Percentiles rank a stretch among this genome's conserved stretches.
These are phyloP conservation scores for Diachasma alloeum DNA, from an alignment of 1,140 invertebrate genomes.

Conservation along the genomic window DNA sequence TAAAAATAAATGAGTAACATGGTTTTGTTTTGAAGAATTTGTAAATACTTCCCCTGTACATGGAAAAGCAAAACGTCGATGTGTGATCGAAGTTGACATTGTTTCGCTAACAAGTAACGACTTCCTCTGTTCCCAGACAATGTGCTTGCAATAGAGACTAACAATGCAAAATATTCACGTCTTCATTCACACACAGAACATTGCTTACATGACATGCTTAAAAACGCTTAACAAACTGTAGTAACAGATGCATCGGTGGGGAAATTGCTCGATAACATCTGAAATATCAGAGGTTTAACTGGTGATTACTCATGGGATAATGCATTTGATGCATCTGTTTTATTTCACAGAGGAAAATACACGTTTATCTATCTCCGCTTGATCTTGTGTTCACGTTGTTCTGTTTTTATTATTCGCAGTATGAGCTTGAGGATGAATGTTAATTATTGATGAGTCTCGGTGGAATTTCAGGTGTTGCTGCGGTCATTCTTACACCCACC, in stretches of 20 bases:
- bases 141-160: background rate
- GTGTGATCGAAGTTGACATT: background rate
- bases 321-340: background rate
- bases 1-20: background rate
- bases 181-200: background rate
- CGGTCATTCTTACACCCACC: constrained; percentile 72
- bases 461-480: constrained; percentile 77
- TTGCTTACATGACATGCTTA: constrained; percentile 21
- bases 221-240: background rate
- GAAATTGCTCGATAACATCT: background rate
- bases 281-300: background rate
- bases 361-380: background rate
- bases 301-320: background rate
- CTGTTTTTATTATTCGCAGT: background rate
- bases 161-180: background rate
- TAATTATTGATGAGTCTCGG: background rate
- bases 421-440: background rate
- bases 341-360: background rate
- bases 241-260: background rate
- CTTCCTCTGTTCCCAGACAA: background rate
- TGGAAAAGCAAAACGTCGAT: background rate
- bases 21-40: background rate
- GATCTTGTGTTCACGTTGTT: constrained; percentile 4
- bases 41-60: background rate
- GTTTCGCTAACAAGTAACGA: background rate